Evolutionary conservation across 2,113 vertebrate genomes (phyloP), one percentile per base, ranked within the genome.

Genomic region (Platycercus adscitus): DNA sequence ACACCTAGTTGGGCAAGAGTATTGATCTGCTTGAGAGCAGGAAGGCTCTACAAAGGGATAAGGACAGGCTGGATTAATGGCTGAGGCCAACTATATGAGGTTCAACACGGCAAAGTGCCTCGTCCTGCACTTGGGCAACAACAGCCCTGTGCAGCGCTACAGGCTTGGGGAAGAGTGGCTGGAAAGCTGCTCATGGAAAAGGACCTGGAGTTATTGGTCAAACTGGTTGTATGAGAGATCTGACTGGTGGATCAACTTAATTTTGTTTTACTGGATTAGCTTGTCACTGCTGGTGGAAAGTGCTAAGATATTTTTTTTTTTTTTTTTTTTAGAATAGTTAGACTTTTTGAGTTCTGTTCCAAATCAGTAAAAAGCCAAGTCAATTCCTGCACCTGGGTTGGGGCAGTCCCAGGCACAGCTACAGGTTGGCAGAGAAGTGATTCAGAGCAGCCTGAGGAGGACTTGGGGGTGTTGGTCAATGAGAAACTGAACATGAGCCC

Each of bases 81-180:
- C 33, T 10, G 28, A 61, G 29, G 15, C 39, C n/a, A 61, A 0
- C 7, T 16, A 15, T 3, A 2, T 33, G n/a, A 68, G 10, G 11
- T 53, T 66, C 10, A 53, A 0, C 39, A 41, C 19, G 11, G 5
- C 20, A 6, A 73, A 53, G 25, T 41, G 17, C n/a, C 0, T 0
- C 17, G 17, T 75, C n/a, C 17, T 75, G 46, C 29, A 9, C 20
- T 18, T 68, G 46, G 5, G 11, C 53, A 25, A 53, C 46, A 46
- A 4, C 6, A 29, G 29, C 18, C 19, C 9, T 5, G 20, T 58
- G 24, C 39, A 47, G 11, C 6, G 25, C n/a, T 31, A 15, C 35
- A 35, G n/a, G 46, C 37, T 33, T 41, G 70, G 37, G 21, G 37
- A 72, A 41, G 37, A 41, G 50, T 11, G 21, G 11, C 50, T 55